phyloP scores from a whole-genome alignment of 2,797 vertebrate species.

The Parambassis ranga region DNA sequence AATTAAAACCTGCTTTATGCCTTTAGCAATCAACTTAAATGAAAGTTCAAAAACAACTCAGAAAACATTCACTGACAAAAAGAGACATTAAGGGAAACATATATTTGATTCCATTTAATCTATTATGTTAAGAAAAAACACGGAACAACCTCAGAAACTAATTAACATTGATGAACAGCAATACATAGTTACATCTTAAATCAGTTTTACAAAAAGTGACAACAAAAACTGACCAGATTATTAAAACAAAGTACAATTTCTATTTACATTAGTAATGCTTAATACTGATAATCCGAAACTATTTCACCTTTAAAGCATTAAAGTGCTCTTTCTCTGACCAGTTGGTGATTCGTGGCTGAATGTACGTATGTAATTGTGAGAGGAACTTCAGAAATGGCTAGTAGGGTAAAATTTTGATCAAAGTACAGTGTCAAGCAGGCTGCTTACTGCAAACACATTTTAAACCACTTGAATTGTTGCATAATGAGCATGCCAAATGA shows the following conservation, averaged over 20 bases:
- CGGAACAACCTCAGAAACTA: constrained; percentile 57
- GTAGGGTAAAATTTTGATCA: constrained; percentile 11
- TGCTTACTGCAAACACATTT: constrained; percentile 27
- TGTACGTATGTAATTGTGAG: not conserved
- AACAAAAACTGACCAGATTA: constrained; percentile 67
- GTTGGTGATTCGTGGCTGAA: constrained; percentile 31
- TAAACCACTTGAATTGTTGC: constrained; percentile 27
- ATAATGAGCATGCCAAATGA: constrained; percentile 17
- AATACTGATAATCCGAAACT: constrained; percentile 81
- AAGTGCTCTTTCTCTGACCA: constrained; percentile 75
- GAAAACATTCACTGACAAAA: not conserved
- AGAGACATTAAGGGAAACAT: constrained; percentile 13
- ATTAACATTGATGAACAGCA: constrained; percentile 55
- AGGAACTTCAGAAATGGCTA: constrained; percentile 14
- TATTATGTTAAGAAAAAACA: constrained; percentile 60
- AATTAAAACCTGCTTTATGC: not conserved
- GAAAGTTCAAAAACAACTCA: not conserved
- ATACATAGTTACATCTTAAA: constrained; percentile 48
- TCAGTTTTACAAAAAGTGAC: constrained; percentile 63
- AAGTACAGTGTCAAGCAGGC: constrained; percentile 34
- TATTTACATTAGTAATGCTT: constrained; percentile 68
- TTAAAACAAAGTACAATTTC: constrained; percentile 71
- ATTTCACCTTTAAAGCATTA: constrained; percentile 69
- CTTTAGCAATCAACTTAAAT: not conserved
- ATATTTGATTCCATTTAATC: constrained; percentile 58